phyloP scores from a whole-genome alignment of 1,140 invertebrate genomes.

The Bombyx mandarina region DNA sequence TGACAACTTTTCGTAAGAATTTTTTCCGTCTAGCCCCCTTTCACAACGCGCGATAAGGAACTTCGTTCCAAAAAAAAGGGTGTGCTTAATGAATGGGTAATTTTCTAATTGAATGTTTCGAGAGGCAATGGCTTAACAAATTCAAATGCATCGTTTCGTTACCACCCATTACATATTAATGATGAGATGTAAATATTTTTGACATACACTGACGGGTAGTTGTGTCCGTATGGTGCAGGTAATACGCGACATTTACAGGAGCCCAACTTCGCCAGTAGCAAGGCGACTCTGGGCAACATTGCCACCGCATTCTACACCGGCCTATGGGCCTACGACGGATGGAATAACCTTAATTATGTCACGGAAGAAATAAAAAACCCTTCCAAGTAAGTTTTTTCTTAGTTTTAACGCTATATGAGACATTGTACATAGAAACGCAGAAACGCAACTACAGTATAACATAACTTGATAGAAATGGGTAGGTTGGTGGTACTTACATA shows the following conservation, averaged over 20 bases:
- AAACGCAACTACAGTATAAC: no score
- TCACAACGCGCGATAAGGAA: no score
- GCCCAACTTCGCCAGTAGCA: conserved; percentile 82
- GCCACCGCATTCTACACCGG: conserved; percentile 98
- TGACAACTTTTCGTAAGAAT: no score
- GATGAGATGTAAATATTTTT: conserved; percentile 42
- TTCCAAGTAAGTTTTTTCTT: conserved; percentile 79
- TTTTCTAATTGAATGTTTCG: no score
- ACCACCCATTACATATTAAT: conserved; percentile 16
- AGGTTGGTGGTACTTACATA: no score
- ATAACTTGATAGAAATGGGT: no score
- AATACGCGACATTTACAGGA: conserved; percentile 90
- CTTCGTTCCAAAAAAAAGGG: no score
- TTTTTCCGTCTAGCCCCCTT: no score
- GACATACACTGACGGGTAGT: conserved; percentile 55
- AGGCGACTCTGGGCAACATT: conserved; percentile 88
- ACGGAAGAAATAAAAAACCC: conserved; percentile 99
- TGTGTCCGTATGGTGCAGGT: conserved; percentile 75
- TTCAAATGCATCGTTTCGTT: neutral
- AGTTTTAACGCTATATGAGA: neutral
- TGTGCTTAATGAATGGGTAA: no score
- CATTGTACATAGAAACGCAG: no score
- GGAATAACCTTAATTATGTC: conserved; percentile 99
- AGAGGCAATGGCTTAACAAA: no score
- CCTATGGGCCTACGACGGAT: conserved; percentile 99